phyloP scores from a whole-genome alignment of 2,888 invertebrate species.

The Drosophila anomalipes region DNA sequence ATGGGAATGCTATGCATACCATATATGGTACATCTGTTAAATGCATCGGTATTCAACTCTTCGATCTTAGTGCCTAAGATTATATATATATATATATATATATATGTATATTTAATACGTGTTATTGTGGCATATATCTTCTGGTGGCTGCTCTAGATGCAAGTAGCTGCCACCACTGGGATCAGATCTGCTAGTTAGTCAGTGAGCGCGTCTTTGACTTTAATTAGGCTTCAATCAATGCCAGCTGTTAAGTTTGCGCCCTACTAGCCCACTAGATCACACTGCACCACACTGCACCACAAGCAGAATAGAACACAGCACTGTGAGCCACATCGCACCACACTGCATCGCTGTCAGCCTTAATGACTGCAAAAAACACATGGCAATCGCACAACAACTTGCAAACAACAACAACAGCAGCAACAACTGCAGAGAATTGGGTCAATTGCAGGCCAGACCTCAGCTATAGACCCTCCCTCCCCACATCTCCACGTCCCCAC shows the following conservation, averaged over 20 bases:
- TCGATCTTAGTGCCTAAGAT: neutral
- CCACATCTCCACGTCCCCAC: neutral
- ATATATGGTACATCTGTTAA: neutral
- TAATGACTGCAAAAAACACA: slow-evolving; percentile 54
- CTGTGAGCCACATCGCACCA: neutral
- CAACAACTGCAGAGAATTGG: slow-evolving; percentile 42
- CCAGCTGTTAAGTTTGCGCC: slow-evolving; percentile 61
- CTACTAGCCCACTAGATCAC: slow-evolving; percentile 47
- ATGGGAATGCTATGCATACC: neutral
- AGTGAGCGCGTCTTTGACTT: slow-evolving; percentile 34
- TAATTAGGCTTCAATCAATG: slow-evolving; percentile 78
- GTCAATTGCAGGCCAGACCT: slow-evolving; percentile 61
- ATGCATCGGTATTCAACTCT: neutral
- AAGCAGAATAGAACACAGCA: neutral
- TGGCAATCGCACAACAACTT: slow-evolving; percentile 5
- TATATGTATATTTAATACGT: neutral
- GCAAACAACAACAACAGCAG: slow-evolving; percentile 18
- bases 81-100: neutral
- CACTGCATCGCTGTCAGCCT: slow-evolving; percentile 45
- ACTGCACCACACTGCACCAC: slow-evolving; percentile 10
- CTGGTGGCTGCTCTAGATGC: slow-evolving; percentile 47
- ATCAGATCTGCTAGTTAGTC: neutral
- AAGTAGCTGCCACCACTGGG: slow-evolving; percentile 9
- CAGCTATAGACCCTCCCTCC: slow-evolving; percentile 3
- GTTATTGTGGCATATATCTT: slow-evolving; percentile 12